A percentile compares a stretch with the other conserved stretches of the same genome.
These are phyloP conservation scores for Lasius platythorax DNA, from an alignment of 2,888 invertebrate species.

Conservation along the genomic window DNA sequence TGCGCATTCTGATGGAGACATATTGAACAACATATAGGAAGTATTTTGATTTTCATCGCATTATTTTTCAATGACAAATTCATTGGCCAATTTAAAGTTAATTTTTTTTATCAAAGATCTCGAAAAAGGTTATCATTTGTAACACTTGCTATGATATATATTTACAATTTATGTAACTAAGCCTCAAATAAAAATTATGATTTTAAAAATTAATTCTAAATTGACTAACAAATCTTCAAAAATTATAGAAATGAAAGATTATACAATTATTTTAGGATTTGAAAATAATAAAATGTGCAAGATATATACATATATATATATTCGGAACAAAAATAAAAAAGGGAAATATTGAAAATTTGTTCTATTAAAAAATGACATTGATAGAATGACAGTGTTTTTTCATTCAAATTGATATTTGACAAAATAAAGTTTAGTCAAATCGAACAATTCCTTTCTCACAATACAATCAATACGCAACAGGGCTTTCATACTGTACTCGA, in stretches of 20 bases:
- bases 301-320: neutral
- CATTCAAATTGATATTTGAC: conserved; percentile 10
- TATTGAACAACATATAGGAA: neutral
- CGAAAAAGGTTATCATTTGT: neutral
- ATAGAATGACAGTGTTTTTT: neutral
- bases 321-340: neutral
- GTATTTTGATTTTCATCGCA: neutral
- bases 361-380: neutral
- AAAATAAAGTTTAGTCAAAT: conserved; percentile 24
- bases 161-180: neutral
- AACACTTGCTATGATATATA: neutral
- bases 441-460: conserved; percentile 17
- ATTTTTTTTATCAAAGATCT: neutral
- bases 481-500: conserved; percentile 20
- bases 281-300: neutral
- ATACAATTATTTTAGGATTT: neutral
- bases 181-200: neutral
- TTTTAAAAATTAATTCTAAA: neutral
- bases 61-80: conserved; percentile 25
- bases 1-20: neutral
- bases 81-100: neutral
- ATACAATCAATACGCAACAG: conserved; percentile 20
- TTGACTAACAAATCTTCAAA: neutral
- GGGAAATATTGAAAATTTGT: neutral
- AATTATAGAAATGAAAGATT: neutral